phyloP scores from a whole-genome alignment of 2,888 invertebrate genomes.

The Torymus auratus region DNA sequence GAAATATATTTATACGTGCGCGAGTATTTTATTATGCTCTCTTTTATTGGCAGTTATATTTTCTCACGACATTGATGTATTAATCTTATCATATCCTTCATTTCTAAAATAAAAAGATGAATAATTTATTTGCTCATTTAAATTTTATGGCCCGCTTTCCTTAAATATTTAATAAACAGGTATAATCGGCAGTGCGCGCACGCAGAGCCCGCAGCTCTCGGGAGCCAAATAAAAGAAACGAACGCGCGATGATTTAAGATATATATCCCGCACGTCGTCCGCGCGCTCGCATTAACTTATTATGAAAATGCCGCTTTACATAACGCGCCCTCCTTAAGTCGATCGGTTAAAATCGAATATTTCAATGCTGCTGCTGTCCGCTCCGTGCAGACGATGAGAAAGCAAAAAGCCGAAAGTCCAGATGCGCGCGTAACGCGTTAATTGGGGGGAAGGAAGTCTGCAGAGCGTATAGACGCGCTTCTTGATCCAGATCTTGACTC shows the following conservation, averaged over 20 bases:
- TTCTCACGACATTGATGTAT: too few relatives aligned
- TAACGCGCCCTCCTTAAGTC: slow-evolving; percentile 15
- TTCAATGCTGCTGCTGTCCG: not conserved
- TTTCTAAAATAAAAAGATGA: too few relatives aligned
- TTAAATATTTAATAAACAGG: too few relatives aligned
- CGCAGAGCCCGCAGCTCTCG: too few relatives aligned
- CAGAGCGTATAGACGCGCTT: slow-evolving; percentile 19
- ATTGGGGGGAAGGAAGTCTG: slow-evolving; percentile 36
- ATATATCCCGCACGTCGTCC: not conserved
- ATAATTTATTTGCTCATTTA: too few relatives aligned
- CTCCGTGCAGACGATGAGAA: slow-evolving; percentile 19
- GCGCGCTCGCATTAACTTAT: not conserved
- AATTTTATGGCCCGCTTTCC: too few relatives aligned
- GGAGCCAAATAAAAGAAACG: not conserved
- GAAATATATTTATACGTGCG: too few relatives aligned
- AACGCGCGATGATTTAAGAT: slow-evolving; percentile 18
- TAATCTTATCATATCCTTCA: too few relatives aligned
- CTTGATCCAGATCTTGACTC: slow-evolving; percentile 49
- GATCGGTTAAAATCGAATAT: slow-evolving; percentile 42
- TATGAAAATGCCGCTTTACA: slow-evolving; percentile 38
- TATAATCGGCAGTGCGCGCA: too few relatives aligned
- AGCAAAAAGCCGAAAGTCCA: slow-evolving; percentile 43
- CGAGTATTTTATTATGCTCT: too few relatives aligned
- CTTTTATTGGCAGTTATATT: too few relatives aligned
- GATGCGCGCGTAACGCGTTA: slow-evolving; percentile 45